Evolutionary conservation across 2,797 vertebrate genomes (phyloP).

Genomic region (Lemur catta): DNA sequence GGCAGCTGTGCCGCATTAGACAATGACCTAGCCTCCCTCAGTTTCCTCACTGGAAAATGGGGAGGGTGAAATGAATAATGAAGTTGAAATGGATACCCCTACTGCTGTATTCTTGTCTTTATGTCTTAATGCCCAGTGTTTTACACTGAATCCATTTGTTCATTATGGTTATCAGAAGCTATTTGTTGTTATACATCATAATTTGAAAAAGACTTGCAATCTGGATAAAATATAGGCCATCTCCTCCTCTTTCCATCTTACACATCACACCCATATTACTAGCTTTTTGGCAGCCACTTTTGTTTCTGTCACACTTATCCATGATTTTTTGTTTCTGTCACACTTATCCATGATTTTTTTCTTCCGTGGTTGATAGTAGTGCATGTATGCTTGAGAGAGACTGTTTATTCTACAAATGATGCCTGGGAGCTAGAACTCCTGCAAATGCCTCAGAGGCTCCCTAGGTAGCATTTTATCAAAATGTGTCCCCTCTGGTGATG

Average conservation of each 20-base stretch:
- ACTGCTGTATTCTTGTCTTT: neutral
- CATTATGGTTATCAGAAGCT: neutral
- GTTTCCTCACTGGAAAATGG: neutral
- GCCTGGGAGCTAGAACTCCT: neutral
- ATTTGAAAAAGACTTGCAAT: neutral
- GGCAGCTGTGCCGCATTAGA: neutral
- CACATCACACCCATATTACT: neutral
- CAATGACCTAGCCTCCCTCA: neutral
- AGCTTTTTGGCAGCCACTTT: neutral
- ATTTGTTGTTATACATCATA: neutral
- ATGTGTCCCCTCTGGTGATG: neutral
- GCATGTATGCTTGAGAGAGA: neutral
- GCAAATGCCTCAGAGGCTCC: neutral
- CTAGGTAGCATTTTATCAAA: neutral
- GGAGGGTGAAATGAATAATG: neutral
- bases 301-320: neutral
- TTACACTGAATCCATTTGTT: neutral
- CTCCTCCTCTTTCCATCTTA: neutral
- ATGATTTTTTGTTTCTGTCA: neutral
- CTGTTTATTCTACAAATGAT: neutral
- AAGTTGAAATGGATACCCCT: neutral
- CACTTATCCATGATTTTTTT: neutral
- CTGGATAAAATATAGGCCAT: neutral
- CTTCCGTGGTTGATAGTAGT: neutral
- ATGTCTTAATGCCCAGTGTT: neutral